Percentiles rank a stretch among this genome's conserved stretches.
Evolutionary conservation across 1,140 invertebrate genomes (phyloP).

Genomic region (Aporrectodea caliginosa): DNA sequence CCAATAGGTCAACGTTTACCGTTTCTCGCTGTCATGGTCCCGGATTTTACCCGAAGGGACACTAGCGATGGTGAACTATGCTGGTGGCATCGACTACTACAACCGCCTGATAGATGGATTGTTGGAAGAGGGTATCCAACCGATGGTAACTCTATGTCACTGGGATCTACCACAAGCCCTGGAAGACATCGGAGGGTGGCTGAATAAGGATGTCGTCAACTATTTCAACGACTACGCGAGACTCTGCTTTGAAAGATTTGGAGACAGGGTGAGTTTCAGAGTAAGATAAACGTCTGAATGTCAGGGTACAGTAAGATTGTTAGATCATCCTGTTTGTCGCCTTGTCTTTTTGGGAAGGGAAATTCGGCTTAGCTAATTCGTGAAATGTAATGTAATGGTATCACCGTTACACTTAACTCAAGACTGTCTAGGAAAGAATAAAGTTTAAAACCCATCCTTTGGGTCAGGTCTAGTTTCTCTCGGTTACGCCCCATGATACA

Average conservation of each 20-base stretch:
- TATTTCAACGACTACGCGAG: constrained; percentile 59
- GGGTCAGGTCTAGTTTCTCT: too few relatives aligned
- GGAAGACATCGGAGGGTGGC: constrained; percentile 58
- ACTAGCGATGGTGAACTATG: background rate
- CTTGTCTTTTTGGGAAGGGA: too few relatives aligned
- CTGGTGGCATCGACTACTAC: constrained; percentile 50
- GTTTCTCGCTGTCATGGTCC: constrained; percentile 51
- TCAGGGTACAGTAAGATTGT: too few relatives aligned
- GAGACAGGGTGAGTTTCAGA: constrained; percentile 46
- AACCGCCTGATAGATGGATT: constrained; percentile 46
- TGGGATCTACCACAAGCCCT: constrained; percentile 57
- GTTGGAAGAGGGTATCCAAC: constrained; percentile 34
- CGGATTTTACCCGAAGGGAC: constrained; percentile 46
- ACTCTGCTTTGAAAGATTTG: constrained; percentile 51
- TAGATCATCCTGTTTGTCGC: too few relatives aligned
- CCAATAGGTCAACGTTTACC: constrained; percentile 45
- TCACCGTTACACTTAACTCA: too few relatives aligned
- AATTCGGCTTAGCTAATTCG: too few relatives aligned
- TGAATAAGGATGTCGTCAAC: constrained; percentile 56
- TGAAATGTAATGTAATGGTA: too few relatives aligned
- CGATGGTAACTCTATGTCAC: constrained; percentile 59
- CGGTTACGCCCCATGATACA: too few relatives aligned
- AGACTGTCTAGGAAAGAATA: too few relatives aligned
- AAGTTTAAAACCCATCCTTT: too few relatives aligned
- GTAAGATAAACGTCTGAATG: too few relatives aligned